phyloP scores from a whole-genome alignment of 2,113 vertebrate genomes.

The Macrotis lagotis region DNA sequence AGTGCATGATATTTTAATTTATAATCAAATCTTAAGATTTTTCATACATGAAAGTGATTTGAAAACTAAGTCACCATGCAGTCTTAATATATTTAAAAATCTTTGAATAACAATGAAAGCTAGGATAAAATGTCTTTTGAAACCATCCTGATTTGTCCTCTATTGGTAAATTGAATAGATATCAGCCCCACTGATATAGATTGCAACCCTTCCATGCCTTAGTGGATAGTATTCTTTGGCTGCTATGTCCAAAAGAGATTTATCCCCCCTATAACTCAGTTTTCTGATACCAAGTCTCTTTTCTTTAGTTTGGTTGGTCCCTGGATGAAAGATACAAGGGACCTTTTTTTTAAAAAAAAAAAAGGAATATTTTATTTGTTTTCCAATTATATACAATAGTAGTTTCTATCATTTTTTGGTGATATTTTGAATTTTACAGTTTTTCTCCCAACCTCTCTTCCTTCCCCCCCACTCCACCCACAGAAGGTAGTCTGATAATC shows the following conservation, averaged over 20 bases:
- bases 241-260: background rate
- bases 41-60: slow-evolving; percentile 3
- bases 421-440: too few species aligned
- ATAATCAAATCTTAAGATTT: background rate
- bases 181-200: background rate
- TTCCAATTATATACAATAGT: too few species aligned
- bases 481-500: too few species aligned
- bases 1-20: background rate
- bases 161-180: slow-evolving; percentile 26
- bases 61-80: slow-evolving; percentile 34
- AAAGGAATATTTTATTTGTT: too few species aligned
- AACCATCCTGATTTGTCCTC: slow-evolving; percentile 24
- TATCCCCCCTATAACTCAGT: background rate
- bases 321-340: background rate
- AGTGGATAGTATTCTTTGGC: background rate
- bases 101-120: slow-evolving; percentile 21
- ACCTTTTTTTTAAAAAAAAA: too few species aligned
- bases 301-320: background rate
- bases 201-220: background rate
- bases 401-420: too few species aligned
- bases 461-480: too few species aligned
- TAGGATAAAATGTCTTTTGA: background rate
- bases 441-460: too few species aligned
- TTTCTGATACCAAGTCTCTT: background rate
- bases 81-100: background rate